phyloP scores from a whole-genome alignment of 2,113 vertebrate genomes.

The Nestor notabilis region DNA sequence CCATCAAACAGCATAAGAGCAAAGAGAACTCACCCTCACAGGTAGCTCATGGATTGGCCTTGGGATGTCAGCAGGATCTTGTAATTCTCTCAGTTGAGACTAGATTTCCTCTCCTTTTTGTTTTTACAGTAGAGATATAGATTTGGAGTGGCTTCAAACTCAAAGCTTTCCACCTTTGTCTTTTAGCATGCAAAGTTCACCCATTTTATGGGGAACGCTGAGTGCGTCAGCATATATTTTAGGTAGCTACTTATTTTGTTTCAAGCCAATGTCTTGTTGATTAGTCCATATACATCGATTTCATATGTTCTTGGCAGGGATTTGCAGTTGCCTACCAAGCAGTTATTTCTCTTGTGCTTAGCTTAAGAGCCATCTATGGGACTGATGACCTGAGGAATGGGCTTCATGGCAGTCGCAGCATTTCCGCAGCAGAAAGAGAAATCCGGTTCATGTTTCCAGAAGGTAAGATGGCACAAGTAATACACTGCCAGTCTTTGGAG shows the following conservation, averaged over 20 bases:
- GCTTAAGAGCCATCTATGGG: conserved; percentile 91
- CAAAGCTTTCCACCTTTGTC: neutral
- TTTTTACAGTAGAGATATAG: neutral
- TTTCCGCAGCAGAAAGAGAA: conserved; percentile 86
- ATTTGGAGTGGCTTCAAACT: neutral
- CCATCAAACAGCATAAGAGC: conserved; percentile 82
- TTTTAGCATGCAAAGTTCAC: neutral
- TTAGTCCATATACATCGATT: neutral
- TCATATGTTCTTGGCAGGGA: neutral
- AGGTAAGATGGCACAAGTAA: conserved; percentile 74
- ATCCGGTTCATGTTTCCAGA: conserved; percentile 92
- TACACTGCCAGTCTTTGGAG: neutral
- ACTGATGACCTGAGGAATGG: conserved; percentile 90
- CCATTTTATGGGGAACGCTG: neutral
- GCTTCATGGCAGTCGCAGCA: conserved; percentile 88
- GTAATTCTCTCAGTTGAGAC: neutral
- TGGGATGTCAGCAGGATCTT: neutral
- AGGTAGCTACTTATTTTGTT: neutral
- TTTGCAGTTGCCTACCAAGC: neutral
- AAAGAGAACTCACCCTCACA: conserved; percentile 84
- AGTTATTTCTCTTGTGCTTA: conserved; percentile 64
- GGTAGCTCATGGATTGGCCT: conserved; percentile 74
- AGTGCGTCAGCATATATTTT: neutral
- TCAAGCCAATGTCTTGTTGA: neutral
- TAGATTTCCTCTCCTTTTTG: neutral